phyloP scores from a whole-genome alignment of 1,140 invertebrate species.

The Euglossa dilemma region DNA sequence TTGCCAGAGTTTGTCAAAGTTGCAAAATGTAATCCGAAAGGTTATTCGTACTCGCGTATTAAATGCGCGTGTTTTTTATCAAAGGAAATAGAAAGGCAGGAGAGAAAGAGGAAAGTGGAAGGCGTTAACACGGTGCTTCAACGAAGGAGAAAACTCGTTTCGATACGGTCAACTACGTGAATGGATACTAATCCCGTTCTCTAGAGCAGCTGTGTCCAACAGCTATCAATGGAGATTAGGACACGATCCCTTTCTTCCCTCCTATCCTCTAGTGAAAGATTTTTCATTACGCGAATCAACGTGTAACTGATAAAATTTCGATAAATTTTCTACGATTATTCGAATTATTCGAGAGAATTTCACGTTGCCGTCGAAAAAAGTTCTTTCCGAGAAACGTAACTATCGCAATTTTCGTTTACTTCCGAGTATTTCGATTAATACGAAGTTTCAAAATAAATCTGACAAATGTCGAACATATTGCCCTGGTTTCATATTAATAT shows the following conservation, averaged over 20 bases:
- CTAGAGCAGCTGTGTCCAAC: not conserved
- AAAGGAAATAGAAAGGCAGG: no score
- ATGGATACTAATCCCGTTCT: not conserved
- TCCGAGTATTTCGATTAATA: no score
- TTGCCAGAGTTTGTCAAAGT: not conserved
- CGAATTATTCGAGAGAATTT: no score
- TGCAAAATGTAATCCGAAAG: conserved; percentile 4
- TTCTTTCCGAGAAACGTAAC: no score
- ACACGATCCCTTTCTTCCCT: not conserved
- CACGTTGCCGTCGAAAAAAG: no score
- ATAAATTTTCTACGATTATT: no score
- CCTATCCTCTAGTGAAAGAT: not conserved
- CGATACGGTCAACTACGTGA: not conserved
- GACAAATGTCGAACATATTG: no score
- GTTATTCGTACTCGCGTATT: conserved; percentile 43
- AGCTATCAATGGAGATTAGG: not conserved
- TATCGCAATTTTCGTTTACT: no score
- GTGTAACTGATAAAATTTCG: no score
- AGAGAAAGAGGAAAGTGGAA: not conserved
- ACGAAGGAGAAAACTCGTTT: not conserved
- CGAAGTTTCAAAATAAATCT: no score
- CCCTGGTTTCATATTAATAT: no score
- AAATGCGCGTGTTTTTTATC: not conserved
- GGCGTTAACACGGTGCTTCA: not conserved
- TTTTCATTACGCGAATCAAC: no score